Conservation (phyloP, 2,888 invertebrate genomes). For the Stenoptilia bipunctidactyla region DNA sequence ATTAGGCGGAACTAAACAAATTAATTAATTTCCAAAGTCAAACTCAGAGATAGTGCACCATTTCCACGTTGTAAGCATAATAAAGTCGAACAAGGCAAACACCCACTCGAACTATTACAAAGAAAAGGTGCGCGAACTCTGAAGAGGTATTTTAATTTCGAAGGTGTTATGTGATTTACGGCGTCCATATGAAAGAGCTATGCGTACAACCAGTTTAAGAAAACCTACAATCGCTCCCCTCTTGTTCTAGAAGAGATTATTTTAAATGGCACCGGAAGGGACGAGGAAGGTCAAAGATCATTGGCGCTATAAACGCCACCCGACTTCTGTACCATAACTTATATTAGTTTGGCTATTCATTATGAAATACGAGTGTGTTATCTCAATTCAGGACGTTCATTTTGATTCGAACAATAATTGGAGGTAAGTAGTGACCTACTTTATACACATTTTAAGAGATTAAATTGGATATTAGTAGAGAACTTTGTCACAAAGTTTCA, state of each 20-base stretch:
- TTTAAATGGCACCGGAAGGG: conserved; percentile 9
- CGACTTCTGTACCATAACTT: conserved; percentile 27
- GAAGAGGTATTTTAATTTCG: conserved; percentile 46
- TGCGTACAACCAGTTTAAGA: conserved; percentile 33
- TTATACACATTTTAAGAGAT: too few species aligned
- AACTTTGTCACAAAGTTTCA: too few species aligned
- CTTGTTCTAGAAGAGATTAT: conserved; percentile 4
- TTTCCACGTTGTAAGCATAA: background rate
- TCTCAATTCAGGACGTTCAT: background rate
- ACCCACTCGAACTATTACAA: background rate
- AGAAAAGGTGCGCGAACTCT: conserved; percentile 23
- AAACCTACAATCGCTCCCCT: conserved; percentile 13
- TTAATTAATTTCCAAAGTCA: too few species aligned
- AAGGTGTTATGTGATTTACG: conserved; percentile 48
- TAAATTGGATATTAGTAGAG: too few species aligned
- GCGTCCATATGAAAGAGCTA: conserved; percentile 47
- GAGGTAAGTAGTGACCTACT: background rate
- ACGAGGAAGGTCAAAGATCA: conserved; percentile 15
- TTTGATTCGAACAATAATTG: background rate
- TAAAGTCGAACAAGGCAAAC: background rate
- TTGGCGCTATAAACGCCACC: conserved; percentile 23
- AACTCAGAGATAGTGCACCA: background rate
- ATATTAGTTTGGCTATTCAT: conserved; percentile 36
- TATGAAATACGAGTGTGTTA: conserved; percentile 14
- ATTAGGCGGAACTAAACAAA: too few species aligned